Evolutionary conservation across 2,888 invertebrate species (phyloP).

Genomic region (Tenthredo scrophulariae): DNA sequence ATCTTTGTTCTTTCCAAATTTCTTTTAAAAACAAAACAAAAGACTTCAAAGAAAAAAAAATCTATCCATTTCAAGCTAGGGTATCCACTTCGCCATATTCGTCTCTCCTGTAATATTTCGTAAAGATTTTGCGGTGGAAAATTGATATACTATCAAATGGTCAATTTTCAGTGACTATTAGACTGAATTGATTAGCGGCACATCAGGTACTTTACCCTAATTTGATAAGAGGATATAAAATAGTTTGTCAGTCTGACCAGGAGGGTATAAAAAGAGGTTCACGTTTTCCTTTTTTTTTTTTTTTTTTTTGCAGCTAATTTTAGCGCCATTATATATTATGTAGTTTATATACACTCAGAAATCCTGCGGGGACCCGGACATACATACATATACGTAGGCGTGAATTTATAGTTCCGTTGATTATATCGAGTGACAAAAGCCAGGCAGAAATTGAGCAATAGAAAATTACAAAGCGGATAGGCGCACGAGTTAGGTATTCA

Average conservation of each 20-base stretch:
- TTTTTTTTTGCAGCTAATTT: background rate
- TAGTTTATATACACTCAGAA: background rate
- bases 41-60: too few relatives aligned
- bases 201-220: background rate
- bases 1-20: too few relatives aligned
- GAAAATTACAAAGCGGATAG: conserved; percentile 25
- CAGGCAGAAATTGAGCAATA: conserved; percentile 30
- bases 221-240: background rate
- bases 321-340: conserved; percentile 2
- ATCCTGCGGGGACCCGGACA: too few relatives aligned
- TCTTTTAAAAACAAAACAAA: too few relatives aligned
- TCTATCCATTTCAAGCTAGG: too few relatives aligned
- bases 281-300: background rate
- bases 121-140: background rate
- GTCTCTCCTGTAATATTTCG: too few relatives aligned
- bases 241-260: background rate
- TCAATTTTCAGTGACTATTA: background rate
- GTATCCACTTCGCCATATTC: too few relatives aligned
- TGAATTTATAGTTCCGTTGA: conserved; percentile 8
- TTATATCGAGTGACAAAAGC: background rate
- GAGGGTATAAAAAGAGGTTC: background rate
- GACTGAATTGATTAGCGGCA: background rate
- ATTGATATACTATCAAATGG: background rate
- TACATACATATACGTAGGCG: background rate
- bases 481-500: background rate